These are phyloP conservation scores for Leucozona laternaria DNA, from an alignment of 2,888 invertebrate genomes.

Conservation along the genomic window DNA sequence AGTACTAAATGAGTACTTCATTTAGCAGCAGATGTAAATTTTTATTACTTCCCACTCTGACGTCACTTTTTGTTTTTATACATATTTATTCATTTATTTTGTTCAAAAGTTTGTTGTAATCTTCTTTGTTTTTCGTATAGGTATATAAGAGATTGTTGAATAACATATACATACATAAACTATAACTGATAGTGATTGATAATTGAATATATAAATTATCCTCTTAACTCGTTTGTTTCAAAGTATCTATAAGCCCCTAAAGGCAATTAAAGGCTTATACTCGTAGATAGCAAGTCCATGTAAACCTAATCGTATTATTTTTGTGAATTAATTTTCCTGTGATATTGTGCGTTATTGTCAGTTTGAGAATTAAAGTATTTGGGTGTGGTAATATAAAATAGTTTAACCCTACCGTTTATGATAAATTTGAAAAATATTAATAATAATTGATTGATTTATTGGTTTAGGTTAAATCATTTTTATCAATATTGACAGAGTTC, in stretches of 20 bases:
- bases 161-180: neutral
- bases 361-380: neutral
- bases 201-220: slow-evolving; percentile 7
- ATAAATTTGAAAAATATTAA: no score
- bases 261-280: neutral
- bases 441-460: no score
- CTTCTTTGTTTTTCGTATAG: neutral
- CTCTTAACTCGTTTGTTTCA: neutral
- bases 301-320: neutral
- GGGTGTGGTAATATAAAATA: neutral
- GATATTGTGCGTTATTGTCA: neutral
- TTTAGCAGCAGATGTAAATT: neutral
- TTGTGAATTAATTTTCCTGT: neutral
- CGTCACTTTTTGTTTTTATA: neutral
- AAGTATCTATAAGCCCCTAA: neutral
- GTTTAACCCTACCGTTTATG: neutral
- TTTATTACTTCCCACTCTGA: neutral
- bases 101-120: neutral
- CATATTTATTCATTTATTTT: neutral
- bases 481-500: no score
- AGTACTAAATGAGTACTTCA: neutral
- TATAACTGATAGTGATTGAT: neutral
- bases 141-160: neutral
- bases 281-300: neutral
- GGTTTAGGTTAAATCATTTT: no score